Conservation (phyloP, 2,113 vertebrate species). For the Platichthys flesus region DNA sequence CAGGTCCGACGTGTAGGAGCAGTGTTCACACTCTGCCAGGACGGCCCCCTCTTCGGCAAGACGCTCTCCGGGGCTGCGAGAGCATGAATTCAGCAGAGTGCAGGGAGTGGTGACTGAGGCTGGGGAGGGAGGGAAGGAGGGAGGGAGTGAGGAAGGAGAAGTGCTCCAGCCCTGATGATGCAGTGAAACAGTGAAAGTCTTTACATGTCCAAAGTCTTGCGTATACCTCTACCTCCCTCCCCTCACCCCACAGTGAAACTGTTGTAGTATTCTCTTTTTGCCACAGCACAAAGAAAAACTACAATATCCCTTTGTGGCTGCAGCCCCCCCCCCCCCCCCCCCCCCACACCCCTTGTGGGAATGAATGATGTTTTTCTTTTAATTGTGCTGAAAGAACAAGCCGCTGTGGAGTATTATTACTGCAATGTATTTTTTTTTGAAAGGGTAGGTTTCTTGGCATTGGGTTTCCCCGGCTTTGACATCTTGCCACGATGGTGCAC, state of each 20-base stretch:
- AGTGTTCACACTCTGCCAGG: conserved; percentile 63
- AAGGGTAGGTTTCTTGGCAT: conserved; percentile 57
- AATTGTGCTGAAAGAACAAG: conserved; percentile 45
- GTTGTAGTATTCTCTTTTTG: conserved; percentile 32
- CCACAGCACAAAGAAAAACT: conserved; percentile 62
- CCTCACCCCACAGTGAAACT: conserved; percentile 36
- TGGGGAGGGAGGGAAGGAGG: background rate
- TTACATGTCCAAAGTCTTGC: conserved; percentile 55
- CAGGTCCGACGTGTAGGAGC: conserved; percentile 67
- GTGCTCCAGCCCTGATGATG: conserved; percentile 56
- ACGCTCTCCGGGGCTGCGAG: conserved; percentile 18
- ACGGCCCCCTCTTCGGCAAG: conserved; percentile 33
- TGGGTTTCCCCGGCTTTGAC: conserved; percentile 51
- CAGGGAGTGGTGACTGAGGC: conserved; percentile 32
- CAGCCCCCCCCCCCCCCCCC: conserved; percentile 36
- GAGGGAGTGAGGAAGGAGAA: conserved; percentile 6
- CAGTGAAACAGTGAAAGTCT: conserved; percentile 58
- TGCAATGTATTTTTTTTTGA: conserved; percentile 29
- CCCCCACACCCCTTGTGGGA: conserved; percentile 20
- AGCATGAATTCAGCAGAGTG: conserved; percentile 42
- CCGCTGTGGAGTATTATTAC: conserved; percentile 50
- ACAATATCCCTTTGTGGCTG: conserved; percentile 60
- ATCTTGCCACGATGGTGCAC: conserved; percentile 58
- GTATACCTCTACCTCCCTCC: background rate
- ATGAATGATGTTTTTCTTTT: conserved; percentile 50